Evolutionary conservation across 2,888 invertebrate species (phyloP).

Genomic region (Aspidiotus destructor): DNA sequence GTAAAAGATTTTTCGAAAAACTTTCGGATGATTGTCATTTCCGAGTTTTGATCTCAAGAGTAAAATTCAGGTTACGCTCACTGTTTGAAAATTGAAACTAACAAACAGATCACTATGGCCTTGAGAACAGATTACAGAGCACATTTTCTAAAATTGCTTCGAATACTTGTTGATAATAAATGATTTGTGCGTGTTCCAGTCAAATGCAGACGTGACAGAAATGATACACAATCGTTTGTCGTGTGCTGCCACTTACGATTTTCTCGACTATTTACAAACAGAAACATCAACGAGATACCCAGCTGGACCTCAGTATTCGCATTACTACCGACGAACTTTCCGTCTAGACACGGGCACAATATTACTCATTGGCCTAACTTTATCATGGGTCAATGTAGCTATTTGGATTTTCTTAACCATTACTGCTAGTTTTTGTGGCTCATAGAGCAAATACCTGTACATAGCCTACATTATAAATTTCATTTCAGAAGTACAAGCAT

Average conservation of each 20-base stretch:
- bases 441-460: too few species aligned
- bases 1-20: too few species aligned
- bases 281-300: conserved; percentile 55
- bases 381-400: conserved; percentile 53
- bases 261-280: conserved; percentile 72
- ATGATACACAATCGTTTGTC: conserved; percentile 54
- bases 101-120: too few species aligned
- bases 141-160: too few species aligned
- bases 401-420: conserved; percentile 49
- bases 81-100: not conserved
- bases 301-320: conserved; percentile 40
- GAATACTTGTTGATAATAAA: not conserved
- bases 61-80: not conserved
- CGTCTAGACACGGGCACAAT: conserved; percentile 61
- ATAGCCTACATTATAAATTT: too few species aligned
- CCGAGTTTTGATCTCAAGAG: not conserved
- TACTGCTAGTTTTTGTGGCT: conserved; percentile 16
- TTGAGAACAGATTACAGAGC: too few species aligned
- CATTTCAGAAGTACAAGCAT: too few species aligned
- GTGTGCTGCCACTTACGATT: conserved; percentile 67
- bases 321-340: conserved; percentile 27
- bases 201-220: conserved; percentile 50
- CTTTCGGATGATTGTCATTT: too few species aligned
- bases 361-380: conserved; percentile 54
- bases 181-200: conserved; percentile 41